phyloP scores from a whole-genome alignment of 2,797 vertebrate species.

The Pseudomugil tenellus region DNA sequence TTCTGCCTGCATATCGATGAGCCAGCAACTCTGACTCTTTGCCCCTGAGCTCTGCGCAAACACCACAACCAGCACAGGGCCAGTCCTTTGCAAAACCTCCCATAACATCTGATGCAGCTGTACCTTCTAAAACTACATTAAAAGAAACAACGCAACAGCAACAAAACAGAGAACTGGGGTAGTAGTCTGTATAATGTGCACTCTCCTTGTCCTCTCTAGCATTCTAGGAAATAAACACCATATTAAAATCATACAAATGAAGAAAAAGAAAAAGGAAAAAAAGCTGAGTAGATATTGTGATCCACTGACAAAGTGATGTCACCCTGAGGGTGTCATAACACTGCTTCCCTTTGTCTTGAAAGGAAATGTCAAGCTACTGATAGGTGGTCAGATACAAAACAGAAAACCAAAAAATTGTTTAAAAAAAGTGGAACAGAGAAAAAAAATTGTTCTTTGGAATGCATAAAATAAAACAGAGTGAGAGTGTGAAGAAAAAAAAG shows the following conservation, averaged over 20 bases:
- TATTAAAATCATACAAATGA: conserved; percentile 16
- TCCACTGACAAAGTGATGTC: conserved; percentile 2
- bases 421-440: not conserved
- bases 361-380: conserved; percentile 35
- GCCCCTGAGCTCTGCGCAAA: conserved; percentile 72
- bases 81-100: conserved; percentile 57
- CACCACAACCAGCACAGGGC: conserved; percentile 69
- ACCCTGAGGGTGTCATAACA: conserved; percentile 21
- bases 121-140: conserved; percentile 26
- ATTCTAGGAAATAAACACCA: conserved; percentile 10
- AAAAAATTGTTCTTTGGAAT: conserved; percentile 1
- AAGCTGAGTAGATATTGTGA: conserved; percentile 5
- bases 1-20: conserved; percentile 82
- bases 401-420: conserved; percentile 11
- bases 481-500: not conserved
- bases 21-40: conserved; percentile 72
- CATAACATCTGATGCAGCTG: conserved; percentile 55
- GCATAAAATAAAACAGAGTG: conserved; percentile 10
- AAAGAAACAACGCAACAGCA: conserved; percentile 44
- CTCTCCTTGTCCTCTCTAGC: not conserved
- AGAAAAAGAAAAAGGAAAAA: not conserved
- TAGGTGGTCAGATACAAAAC: conserved; percentile 25
- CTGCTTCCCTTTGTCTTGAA: conserved; percentile 28
- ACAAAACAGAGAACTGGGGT: conserved; percentile 5
- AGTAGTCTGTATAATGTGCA: conserved; percentile 1